Percentiles rank a stretch among this genome's conserved stretches.
Conservation (phyloP, 2,888 invertebrate genomes). For the Volucella bombylans region DNA sequence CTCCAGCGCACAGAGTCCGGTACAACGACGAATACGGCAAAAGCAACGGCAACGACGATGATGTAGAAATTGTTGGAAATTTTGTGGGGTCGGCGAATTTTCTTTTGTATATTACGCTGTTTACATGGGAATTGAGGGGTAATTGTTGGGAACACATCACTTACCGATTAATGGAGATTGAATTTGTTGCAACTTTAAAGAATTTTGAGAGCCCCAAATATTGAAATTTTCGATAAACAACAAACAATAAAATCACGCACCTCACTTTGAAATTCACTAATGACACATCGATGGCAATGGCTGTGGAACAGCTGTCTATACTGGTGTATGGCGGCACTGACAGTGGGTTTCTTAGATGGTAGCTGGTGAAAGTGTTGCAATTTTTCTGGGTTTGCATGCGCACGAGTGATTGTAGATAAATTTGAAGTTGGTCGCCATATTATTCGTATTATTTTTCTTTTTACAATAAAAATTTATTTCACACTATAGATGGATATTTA, state of each 20-base stretch:
- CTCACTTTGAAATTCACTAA: conserved; percentile 73
- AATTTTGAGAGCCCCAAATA: conserved; percentile 55
- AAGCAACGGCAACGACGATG: conserved; percentile 12
- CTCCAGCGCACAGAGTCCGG: conserved; percentile 23
- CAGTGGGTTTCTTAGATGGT: conserved; percentile 37
- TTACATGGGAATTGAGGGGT: conserved; percentile 1
- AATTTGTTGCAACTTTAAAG: conserved; percentile 47
- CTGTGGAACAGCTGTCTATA: conserved; percentile 68
- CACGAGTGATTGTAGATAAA: conserved; percentile 4
- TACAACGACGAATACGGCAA: too few species aligned
- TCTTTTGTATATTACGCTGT: conserved; percentile 18
- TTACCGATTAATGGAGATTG: conserved; percentile 61
- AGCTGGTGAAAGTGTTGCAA: conserved; percentile 33
- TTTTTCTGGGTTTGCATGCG: conserved; percentile 37
- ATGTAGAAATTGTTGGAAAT: conserved; percentile 56
- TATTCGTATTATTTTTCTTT: background rate
- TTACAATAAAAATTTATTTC: too few species aligned
- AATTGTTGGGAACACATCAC: conserved; percentile 45
- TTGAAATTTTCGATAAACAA: conserved; percentile 70
- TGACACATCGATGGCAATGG: conserved; percentile 72
- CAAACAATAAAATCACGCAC: conserved; percentile 75
- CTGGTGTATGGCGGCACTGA: conserved; percentile 65
- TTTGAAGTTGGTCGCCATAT: conserved; percentile 5
- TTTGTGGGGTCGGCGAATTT: conserved; percentile 56
- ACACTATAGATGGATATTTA: too few species aligned